Evolutionary conservation across 1,140 invertebrate genomes (phyloP).

Genomic region (Drosophila sucinea): DNA sequence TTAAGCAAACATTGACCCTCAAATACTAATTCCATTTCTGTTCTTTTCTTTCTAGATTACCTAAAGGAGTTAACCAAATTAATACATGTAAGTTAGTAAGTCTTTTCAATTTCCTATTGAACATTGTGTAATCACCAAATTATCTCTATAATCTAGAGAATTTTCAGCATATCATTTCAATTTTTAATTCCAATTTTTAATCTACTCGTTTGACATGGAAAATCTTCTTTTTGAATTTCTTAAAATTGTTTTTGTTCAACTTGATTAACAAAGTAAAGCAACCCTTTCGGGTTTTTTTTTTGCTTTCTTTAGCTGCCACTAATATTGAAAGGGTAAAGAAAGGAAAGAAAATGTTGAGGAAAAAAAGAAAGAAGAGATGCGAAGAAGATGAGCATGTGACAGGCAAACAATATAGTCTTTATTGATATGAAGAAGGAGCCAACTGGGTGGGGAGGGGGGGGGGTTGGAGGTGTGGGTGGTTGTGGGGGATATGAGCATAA

Average conservation of each 20-base stretch:
- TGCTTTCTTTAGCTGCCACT: constrained; percentile 1
- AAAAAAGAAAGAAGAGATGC: constrained; percentile 21
- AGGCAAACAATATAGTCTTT: constrained; percentile 62
- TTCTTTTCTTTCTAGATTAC: too few relatives aligned
- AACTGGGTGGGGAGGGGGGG: neutral
- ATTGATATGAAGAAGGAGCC: constrained; percentile 45
- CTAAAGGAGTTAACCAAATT: too few relatives aligned
- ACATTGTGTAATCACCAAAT: too few relatives aligned
- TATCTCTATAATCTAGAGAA: too few relatives aligned
- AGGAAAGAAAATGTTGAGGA: constrained; percentile 5
- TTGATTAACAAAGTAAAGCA: constrained; percentile 8
- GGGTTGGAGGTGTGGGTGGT: neutral
- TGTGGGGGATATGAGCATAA: constrained; percentile 26
- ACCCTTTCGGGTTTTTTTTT: neutral
- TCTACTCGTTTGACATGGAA: too few relatives aligned
- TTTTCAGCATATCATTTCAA: too few relatives aligned
- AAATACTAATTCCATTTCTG: too few relatives aligned
- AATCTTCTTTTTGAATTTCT: too few relatives aligned
- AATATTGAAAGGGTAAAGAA: neutral
- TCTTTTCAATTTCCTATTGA: too few relatives aligned
- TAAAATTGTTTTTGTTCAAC: neutral
- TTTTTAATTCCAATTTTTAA: too few relatives aligned
- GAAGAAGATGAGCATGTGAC: constrained; percentile 54
- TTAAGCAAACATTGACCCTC: too few relatives aligned
- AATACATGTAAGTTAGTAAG: too few relatives aligned